Evolutionary conservation across 37 sponge, comb jelly and placozoan genomes (phyloP).

Genomic region (Aphrocallistes beatrix): DNA sequence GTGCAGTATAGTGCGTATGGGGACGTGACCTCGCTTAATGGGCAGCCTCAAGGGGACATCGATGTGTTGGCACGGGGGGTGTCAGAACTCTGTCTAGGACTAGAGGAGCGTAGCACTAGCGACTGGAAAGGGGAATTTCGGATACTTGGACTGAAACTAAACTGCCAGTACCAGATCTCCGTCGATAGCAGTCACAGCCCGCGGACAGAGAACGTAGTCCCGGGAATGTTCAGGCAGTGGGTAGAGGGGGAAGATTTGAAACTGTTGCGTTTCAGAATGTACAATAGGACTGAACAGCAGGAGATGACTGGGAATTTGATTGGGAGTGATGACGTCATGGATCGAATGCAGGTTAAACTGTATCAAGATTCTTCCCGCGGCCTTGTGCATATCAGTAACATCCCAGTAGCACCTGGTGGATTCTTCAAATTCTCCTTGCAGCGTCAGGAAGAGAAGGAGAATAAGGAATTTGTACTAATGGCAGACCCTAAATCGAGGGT

Average conservation of each 20-base stretch:
- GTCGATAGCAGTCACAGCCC: not conserved
- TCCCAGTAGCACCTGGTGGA: not conserved
- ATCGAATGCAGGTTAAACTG: not conserved
- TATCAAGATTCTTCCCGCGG: not conserved
- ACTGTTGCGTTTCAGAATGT: not conserved
- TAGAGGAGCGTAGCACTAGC: not conserved
- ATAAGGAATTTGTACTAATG: not conserved
- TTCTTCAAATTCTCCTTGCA: not conserved
- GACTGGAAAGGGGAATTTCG: not conserved
- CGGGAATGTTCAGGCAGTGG: not conserved
- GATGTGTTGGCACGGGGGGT: not conserved
- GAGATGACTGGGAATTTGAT: not conserved
- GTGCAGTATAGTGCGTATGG: not conserved
- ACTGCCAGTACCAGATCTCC: not conserved
- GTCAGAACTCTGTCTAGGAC: not conserved
- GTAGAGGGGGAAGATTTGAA: not conserved
- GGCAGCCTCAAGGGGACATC: not conserved
- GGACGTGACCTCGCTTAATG: not conserved
- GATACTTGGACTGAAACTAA: not conserved
- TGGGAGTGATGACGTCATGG: not conserved
- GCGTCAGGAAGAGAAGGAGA: not conserved
- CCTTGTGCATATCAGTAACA: not conserved
- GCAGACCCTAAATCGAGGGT: not conserved
- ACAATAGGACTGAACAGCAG: not conserved
- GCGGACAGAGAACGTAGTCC: not conserved